These are phyloP conservation scores for Oedothorax gibbosus DNA, from an alignment of 1,140 invertebrate species.

Conservation along the genomic window DNA sequence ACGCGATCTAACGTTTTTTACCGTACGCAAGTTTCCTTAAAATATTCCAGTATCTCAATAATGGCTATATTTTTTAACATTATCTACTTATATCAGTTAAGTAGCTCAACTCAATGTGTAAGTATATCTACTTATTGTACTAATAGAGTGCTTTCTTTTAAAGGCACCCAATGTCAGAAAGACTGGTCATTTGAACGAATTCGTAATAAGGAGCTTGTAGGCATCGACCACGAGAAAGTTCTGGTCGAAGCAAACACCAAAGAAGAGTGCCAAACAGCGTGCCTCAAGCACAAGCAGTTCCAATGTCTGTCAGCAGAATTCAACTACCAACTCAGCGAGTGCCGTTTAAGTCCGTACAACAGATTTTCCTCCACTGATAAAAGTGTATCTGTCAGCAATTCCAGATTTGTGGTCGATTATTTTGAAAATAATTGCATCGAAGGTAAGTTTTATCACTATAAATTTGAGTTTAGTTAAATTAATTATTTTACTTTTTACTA, in stretches of 20 bases:
- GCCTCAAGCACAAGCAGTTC: slow-evolving; percentile 87
- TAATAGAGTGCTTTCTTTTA: not conserved
- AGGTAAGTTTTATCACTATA: slow-evolving; percentile 65
- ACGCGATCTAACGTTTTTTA: no score
- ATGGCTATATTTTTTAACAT: no score
- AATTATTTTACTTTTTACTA: no score
- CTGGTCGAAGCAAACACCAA: slow-evolving; percentile 72
- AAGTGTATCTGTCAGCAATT: slow-evolving; percentile 42
- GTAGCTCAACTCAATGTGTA: no score
- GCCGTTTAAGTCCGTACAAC: slow-evolving; percentile 89
- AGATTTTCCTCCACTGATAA: slow-evolving; percentile 68
- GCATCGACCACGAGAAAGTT: slow-evolving; percentile 74
- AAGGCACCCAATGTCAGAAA: slow-evolving; percentile 30
- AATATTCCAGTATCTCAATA: no score
- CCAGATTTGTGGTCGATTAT: slow-evolving; percentile 65
- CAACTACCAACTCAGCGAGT: slow-evolving; percentile 84
- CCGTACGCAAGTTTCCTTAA: no score
- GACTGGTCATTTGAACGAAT: slow-evolving; percentile 92
- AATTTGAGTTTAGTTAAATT: no score
- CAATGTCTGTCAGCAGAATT: slow-evolving; percentile 91
- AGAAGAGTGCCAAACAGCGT: slow-evolving; percentile 88
- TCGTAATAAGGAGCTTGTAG: slow-evolving; percentile 73
- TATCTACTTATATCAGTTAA: no score
- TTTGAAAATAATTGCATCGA: slow-evolving; percentile 71
- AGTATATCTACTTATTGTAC: no score